Base-by-base conservation (phyloP, 2,113 vertebrate species). In the Limnothrissa miodon region DNA sequence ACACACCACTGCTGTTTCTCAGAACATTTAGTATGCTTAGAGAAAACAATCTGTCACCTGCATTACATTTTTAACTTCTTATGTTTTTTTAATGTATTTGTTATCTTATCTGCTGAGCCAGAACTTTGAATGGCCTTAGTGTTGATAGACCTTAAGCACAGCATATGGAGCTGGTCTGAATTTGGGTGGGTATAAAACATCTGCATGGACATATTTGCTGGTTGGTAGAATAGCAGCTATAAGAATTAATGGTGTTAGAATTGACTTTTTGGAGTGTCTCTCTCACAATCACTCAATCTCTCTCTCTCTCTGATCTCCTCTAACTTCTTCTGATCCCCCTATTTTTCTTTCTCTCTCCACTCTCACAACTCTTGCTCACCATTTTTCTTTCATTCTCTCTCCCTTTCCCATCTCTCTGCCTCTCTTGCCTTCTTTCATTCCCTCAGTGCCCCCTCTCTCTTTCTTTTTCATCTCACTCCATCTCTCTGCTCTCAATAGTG, bases 171-270 rank as follows among this genome's bases (percentile, higher is more conserved):
- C n/a, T 66, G 25, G 39, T 13, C 1, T 81, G 56, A 4, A 8
- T 78, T 7, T 80, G 36, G 36, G 15, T 42, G 39, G 80, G 80
- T 59, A 42, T 59, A 10, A 19, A 80, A 78, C 17, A 17, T 80
- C 42, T 19, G 48, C n/a, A 66, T 53, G 62, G 17, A 79, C 11
- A 15, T 29, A 59, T 7, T 29, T 53, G 83, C 84, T 56, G 81
- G 85, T 36, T 74, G 84, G 85, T 87, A 90, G 85, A 88, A 85
- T 85, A 89, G 79, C 84, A 74, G 59, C 78, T 80, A 85, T 87
- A 82, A 87, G 86, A 85, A 88, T 93, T 92, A 91, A 93, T 89
- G 83, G 86, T 86, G 91, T 93, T 93, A 92, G 83, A 81, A 92
- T 89, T 78, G 89, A 91, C 88, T 36, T 29, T 36, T 70, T 29